Evolutionary conservation across 2,797 vertebrate species (phyloP).

Genomic region (Ctenopoma multispine): DNA sequence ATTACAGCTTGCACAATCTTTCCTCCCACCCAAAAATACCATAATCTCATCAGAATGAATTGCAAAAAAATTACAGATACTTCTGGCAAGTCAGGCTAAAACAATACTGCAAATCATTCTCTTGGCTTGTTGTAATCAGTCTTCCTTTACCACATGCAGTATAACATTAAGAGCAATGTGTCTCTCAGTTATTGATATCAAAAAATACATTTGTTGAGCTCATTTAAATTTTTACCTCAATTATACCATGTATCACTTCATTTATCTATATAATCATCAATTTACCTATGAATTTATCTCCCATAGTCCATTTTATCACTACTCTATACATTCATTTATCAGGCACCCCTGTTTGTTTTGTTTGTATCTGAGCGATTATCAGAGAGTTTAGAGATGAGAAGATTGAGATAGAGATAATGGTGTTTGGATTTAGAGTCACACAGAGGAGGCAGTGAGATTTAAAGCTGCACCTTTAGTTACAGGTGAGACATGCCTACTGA

Average conservation of each 20-base stretch:
- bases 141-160: background rate
- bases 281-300: slow-evolving; percentile 12
- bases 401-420: slow-evolving; percentile 80
- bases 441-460: slow-evolving; percentile 46
- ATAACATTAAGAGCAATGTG: background rate
- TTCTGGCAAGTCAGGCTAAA: background rate
- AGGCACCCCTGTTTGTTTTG: slow-evolving; percentile 42
- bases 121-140: background rate
- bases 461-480: slow-evolving; percentile 69
- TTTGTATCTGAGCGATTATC: slow-evolving; percentile 69
- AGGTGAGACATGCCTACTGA: slow-evolving; percentile 62
- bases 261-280: background rate
- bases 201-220: background rate
- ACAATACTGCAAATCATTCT: slow-evolving; percentile 6
- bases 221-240: background rate
- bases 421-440: slow-evolving; percentile 72
- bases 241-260: background rate
- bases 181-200: background rate
- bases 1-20: slow-evolving; percentile 14
- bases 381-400: slow-evolving; percentile 70
- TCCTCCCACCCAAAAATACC: background rate
- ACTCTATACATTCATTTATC: slow-evolving; percentile 33
- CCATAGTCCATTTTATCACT: background rate
- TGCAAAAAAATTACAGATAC: slow-evolving; percentile 6
- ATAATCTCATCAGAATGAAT: background rate